Evolutionary conservation across 2,888 invertebrate species (phyloP).

Genomic region (Ochlodes sylvanus): DNA sequence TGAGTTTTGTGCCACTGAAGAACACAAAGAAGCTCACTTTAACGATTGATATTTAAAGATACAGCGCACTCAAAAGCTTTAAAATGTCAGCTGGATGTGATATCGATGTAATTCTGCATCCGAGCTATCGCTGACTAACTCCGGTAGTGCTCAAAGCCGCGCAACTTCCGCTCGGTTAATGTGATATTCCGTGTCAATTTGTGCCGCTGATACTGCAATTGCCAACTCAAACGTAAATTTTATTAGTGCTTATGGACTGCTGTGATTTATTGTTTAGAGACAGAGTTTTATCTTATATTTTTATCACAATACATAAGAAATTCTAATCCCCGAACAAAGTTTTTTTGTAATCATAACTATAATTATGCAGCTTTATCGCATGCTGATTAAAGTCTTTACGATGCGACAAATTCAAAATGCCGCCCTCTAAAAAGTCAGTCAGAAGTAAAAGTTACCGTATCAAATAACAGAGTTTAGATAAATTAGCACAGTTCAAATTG

Average conservation of each 20-base stretch:
- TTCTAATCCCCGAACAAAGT: too few relatives aligned
- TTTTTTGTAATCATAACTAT: too few relatives aligned
- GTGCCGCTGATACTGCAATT: constrained; percentile 18
- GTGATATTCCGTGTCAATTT: constrained; percentile 35
- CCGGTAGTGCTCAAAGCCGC: constrained; percentile 20
- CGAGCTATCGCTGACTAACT: constrained; percentile 24
- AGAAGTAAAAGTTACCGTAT: too few relatives aligned
- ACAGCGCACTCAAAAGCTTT: constrained; percentile 13
- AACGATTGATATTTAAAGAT: not conserved
- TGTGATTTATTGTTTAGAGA: constrained; percentile 12
- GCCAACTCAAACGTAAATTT: constrained; percentile 27
- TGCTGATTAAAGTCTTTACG: too few relatives aligned
- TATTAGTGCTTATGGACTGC: constrained; percentile 29
- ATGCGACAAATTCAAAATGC: too few relatives aligned
- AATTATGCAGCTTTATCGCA: too few relatives aligned
- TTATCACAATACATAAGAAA: too few relatives aligned
- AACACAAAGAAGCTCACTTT: not conserved
- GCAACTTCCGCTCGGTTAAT: constrained; percentile 31
- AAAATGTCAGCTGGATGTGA: constrained; percentile 9
- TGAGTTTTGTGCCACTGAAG: too few relatives aligned
- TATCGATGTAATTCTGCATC: constrained; percentile 17
- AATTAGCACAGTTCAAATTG: too few relatives aligned
- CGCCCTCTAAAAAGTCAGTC: too few relatives aligned
- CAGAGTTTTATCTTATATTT: too few relatives aligned
- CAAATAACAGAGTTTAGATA: too few relatives aligned